Percentiles rank a stretch among this genome's conserved stretches.
Conservation (phyloP, 2,888 invertebrate genomes). For the Chrysotoxum bicinctum region DNA sequence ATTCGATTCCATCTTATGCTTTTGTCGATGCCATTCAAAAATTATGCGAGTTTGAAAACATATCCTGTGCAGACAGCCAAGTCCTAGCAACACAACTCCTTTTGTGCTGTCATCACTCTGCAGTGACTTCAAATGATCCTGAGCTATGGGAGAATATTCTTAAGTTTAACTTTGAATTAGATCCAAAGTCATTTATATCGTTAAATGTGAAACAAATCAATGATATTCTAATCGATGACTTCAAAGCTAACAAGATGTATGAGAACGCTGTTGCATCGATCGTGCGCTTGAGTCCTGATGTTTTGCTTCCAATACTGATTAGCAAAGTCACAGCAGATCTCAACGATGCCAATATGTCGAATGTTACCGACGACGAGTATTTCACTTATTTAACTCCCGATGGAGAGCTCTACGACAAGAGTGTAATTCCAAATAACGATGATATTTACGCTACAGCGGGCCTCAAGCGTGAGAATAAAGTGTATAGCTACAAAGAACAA, state of each 20-base stretch:
- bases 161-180: slow-evolving; percentile 78
- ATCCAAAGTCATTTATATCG: slow-evolving; percentile 83
- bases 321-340: slow-evolving; percentile 85
- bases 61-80: slow-evolving; percentile 82
- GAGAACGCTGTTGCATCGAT: slow-evolving; percentile 89
- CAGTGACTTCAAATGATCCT: slow-evolving; percentile 83
- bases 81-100: slow-evolving; percentile 86
- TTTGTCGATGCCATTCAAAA: slow-evolving; percentile 78
- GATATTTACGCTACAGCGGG: slow-evolving; percentile 82
- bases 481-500: slow-evolving; percentile 98
- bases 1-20: slow-evolving; percentile 75
- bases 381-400: slow-evolving; percentile 92
- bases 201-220: slow-evolving; percentile 84
- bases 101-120: slow-evolving; percentile 89
- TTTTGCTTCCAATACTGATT: slow-evolving; percentile 86
- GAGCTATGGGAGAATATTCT: slow-evolving; percentile 88
- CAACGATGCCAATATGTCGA: slow-evolving; percentile 85
- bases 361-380: slow-evolving; percentile 90
- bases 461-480: slow-evolving; percentile 97
- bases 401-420: slow-evolving; percentile 95
- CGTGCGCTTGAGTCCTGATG: slow-evolving; percentile 85
- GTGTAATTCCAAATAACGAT: slow-evolving; percentile 84
- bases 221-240: slow-evolving; percentile 85
- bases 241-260: slow-evolving; percentile 83
- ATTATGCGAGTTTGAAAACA: slow-evolving; percentile 76